Conservation (phyloP, 2,888 invertebrate species). For the Agonopterix subpropinquella region DNA sequence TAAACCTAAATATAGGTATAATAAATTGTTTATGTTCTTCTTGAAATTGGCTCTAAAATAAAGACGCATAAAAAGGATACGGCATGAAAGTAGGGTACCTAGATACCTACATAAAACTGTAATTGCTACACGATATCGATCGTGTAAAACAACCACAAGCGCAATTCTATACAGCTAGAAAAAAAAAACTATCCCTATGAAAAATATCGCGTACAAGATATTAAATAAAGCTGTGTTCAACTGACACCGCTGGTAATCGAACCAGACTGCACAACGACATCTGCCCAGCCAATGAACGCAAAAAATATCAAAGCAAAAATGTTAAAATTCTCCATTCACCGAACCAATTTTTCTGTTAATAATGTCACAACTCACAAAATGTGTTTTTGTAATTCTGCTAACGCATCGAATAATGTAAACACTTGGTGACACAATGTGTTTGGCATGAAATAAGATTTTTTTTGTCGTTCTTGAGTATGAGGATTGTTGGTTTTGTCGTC, state of each 20-base stretch:
- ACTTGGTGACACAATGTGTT: conserved; percentile 44
- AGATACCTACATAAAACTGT: background rate
- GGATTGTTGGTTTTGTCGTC: conserved; percentile 37
- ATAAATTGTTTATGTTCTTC: too few species aligned
- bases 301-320: conserved; percentile 54
- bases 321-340: conserved; percentile 42
- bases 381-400: conserved; percentile 38
- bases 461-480: conserved; percentile 31
- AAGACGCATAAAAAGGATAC: too few species aligned
- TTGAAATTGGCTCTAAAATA: too few species aligned
- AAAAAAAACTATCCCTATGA: conserved; percentile 35
- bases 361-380: conserved; percentile 56
- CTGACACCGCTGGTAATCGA: conserved; percentile 61
- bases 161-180: conserved; percentile 18
- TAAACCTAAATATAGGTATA: too few species aligned
- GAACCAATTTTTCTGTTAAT: conserved; percentile 64
- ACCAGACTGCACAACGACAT: conserved; percentile 53
- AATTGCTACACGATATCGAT: conserved; percentile 22
- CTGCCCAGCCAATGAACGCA: conserved; percentile 46
- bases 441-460: conserved; percentile 24
- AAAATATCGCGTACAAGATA: conserved; percentile 54
- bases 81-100: too few species aligned
- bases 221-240: conserved; percentile 60
- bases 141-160: conserved; percentile 23
- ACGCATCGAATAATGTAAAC: conserved; percentile 47